Percentiles rank a stretch among this genome's conserved stretches.
These are phyloP conservation scores for Rhagologus leucostigma DNA, from an alignment of 2,113 vertebrate species.

Conservation along the genomic window DNA sequence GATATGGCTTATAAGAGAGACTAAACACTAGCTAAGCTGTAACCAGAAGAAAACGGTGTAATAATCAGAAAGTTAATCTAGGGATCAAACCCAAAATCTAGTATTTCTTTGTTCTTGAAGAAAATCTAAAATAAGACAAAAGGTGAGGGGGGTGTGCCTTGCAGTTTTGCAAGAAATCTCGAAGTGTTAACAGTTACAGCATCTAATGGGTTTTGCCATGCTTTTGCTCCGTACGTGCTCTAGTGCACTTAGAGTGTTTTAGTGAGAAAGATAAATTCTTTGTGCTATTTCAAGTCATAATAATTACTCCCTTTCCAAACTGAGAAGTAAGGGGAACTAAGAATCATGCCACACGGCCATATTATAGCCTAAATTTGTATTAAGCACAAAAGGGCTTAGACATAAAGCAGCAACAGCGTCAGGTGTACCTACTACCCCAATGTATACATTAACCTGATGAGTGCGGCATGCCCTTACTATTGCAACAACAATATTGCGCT, in stretches of 20 bases:
- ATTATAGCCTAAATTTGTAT: background rate
- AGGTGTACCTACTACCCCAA: background rate
- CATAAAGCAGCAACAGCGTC: background rate
- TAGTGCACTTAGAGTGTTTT: background rate
- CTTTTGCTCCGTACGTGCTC: background rate
- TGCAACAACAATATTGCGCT: background rate
- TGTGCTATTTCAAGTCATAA: background rate
- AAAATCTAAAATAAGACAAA: background rate
- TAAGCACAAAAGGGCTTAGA: background rate
- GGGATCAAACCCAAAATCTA: background rate
- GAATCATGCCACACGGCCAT: background rate
- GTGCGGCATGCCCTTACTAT: rapidly evolving
- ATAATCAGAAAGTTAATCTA: background rate
- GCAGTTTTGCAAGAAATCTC: background rate
- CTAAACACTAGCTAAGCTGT: background rate
- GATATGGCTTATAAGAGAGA: background rate
- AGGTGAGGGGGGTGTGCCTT: rapidly evolving
- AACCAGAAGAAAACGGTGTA: background rate
- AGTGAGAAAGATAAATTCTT: background rate
- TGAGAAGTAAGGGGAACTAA: background rate
- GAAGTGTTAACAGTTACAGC: background rate
- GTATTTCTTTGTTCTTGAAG: background rate
- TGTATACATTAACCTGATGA: background rate
- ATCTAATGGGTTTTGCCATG: background rate
- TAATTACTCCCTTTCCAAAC: background rate